Evolutionary conservation across 2,888 invertebrate genomes (phyloP), one percentile per base, ranked within the genome.

Genomic region (Syritta pipiens): DNA sequence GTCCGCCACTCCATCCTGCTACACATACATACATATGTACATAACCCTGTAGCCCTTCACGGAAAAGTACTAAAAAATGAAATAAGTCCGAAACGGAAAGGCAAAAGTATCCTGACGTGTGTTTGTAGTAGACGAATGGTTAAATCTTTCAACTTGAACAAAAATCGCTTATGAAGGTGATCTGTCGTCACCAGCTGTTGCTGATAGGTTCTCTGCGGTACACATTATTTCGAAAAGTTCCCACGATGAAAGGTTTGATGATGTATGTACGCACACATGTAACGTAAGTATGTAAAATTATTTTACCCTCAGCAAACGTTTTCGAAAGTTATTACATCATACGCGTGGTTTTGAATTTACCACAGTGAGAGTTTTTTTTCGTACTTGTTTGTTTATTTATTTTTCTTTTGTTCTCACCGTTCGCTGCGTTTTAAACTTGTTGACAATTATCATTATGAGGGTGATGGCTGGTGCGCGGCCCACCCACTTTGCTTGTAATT

Each of bases 101-200:
- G 42, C 32, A 44, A 57, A 51, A 42, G 57, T 46, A 59, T 71
- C 40, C 24, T 57, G 28, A 35, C 28, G 19, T 37, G n/a, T n/a
- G 49, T 69, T 32, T 63, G 40, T n/a, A 19, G 44, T 55, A 48
- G 26, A 49, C 30, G 44, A 59, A 63, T 63, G 63, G 76, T 77
- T 69, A 63, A 69, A 59, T 71, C 71, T 59, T 71, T 77, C 59
- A 65, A 71, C 42, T 71, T 69, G 40, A 59, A 48, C 63, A 77
- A 59, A 76, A 77, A 65, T 71, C 44, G 35, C 57, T 76, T 76
- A 51, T 46, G 76, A 77, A 63, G 71, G 76, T 53, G 76, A 65
- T 65, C 63, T 77, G 71, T 77, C 71, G 53, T 51, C 63, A 46
- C 51, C 76, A 77, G 49, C 51, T 77, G 76, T 4, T 63, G 24